Conservation (phyloP, 2,888 invertebrate genomes). For the Panopea generosa region DNA sequence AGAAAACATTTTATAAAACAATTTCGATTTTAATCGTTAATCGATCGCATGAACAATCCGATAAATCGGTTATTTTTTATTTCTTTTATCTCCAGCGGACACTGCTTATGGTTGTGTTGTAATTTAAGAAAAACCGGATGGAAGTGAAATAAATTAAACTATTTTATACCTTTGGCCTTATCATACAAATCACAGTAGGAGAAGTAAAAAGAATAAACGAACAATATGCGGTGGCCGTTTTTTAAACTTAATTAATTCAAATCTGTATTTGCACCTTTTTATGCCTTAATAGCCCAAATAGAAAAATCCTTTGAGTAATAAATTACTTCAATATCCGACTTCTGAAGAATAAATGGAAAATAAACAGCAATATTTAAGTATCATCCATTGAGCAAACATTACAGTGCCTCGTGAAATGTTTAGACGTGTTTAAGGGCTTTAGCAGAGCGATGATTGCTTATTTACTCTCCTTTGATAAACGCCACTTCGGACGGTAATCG, state of each 20-base stretch:
- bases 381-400: slow-evolving; percentile 46
- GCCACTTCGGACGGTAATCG: slow-evolving; percentile 28
- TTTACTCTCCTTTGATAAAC: slow-evolving; percentile 61
- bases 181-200: too few species aligned
- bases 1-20: too few species aligned
- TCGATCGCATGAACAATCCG: too few species aligned
- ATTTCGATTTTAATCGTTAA: too few species aligned
- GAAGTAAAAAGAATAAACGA: too few species aligned
- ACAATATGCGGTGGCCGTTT: background rate
- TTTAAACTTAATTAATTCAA: slow-evolving; percentile 37
- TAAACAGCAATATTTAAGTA: slow-evolving; percentile 60
- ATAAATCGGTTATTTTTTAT: too few species aligned
- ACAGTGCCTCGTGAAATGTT: slow-evolving; percentile 40
- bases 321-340: slow-evolving; percentile 40
- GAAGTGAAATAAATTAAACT: too few species aligned
- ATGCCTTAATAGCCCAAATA: slow-evolving; percentile 37
- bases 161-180: too few species aligned
- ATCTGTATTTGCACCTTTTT: slow-evolving; percentile 35
- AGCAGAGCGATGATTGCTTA: slow-evolving; percentile 39
- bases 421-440: slow-evolving; percentile 61
- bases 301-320: slow-evolving; percentile 36
- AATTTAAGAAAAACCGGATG: too few species aligned
- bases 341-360: slow-evolving; percentile 60
- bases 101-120: too few species aligned
- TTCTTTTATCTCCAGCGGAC: too few species aligned